Conservation (phyloP, 2,797 vertebrate species). For the Salmo trutta region DNA sequence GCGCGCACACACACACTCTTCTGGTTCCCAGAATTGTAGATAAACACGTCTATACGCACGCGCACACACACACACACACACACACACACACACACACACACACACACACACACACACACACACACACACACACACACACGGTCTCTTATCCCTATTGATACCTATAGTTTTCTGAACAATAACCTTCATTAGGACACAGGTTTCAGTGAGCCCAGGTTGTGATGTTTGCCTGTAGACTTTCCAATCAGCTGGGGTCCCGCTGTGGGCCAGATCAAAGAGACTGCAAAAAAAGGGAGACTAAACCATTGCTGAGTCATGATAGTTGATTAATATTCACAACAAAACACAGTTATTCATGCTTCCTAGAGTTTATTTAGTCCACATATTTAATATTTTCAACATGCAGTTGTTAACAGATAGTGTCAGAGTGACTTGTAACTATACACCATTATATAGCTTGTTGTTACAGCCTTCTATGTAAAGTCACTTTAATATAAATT, state of each 20-base stretch:
- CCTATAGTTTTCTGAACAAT: neutral
- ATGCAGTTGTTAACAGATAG: neutral
- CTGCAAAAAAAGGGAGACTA: constrained; percentile 3
- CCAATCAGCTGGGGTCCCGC: constrained; percentile 30
- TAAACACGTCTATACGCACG: neutral
- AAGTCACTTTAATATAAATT: neutral
- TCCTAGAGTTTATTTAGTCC: neutral
- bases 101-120: neutral
- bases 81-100: too few relatives aligned
- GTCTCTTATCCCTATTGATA: constrained; percentile 1
- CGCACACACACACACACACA: too few relatives aligned
- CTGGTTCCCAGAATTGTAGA: too few relatives aligned
- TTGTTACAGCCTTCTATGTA: neutral
- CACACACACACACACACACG: neutral
- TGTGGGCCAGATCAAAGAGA: constrained; percentile 36
- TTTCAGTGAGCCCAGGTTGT: neutral
- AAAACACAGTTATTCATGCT: constrained; percentile 41
- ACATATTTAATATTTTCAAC: neutral
- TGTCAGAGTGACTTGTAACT: neutral
- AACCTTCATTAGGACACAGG: constrained; percentile 10
- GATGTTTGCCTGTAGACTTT: constrained; percentile 27
- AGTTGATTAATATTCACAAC: constrained; percentile 36
- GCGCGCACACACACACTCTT: neutral
- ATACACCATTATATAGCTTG: neutral
- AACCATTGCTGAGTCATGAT: constrained; percentile 47